Evolutionary conservation across 2,888 invertebrate genomes (phyloP), one percentile per base, ranked within the genome.

Genomic region (Diplazon laetatorius): DNA sequence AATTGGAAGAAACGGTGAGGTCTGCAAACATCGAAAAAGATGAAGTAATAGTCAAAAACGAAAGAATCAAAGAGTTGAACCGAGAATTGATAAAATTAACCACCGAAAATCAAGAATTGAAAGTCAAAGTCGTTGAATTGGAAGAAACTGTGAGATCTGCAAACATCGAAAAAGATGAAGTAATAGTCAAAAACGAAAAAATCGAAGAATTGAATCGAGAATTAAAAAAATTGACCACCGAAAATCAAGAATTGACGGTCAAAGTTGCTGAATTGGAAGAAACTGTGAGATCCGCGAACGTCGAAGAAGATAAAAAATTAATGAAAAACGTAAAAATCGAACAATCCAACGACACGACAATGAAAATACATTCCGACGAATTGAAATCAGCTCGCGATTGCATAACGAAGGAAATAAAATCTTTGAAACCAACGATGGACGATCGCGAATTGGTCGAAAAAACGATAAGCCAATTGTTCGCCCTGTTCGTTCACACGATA

Each of bases 171-270:
- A n/a, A n/a, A n/a, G n/a, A n/a, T n/a, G n/a, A n/a, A n/a, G n/a
- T n/a, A n/a, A n/a, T n/a, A n/a, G n/a, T n/a, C n/a, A n/a, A n/a
- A n/a, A n/a, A n/a, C n/a, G n/a, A n/a, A n/a, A n/a, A 30, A 30
- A 30, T 30, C 6, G 4, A 75, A 8, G 66, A 77, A 37, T 20
- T 83, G 4, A 75, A 75, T 1, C 81, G 78, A 0, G 81, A 78
- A 2, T 30, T 85, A 14, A 78, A 68, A 3, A 78, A 77, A 48
- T 82, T 52, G 16, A 52, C 78, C 1, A 63, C 57, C 4, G 94
- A 94, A 80, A 90, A 89, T 16, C 93, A 94, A 62, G 85, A 87
- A 35, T 87, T 94, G 2, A 92, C 90, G 75, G 89, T 90, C 79
- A 90, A 92, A 82, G 78, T 92, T n/a, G 83, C 89, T 86, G 84